phyloP scores from a whole-genome alignment of 2,888 invertebrate genomes.

The Heliconius ismenius region DNA sequence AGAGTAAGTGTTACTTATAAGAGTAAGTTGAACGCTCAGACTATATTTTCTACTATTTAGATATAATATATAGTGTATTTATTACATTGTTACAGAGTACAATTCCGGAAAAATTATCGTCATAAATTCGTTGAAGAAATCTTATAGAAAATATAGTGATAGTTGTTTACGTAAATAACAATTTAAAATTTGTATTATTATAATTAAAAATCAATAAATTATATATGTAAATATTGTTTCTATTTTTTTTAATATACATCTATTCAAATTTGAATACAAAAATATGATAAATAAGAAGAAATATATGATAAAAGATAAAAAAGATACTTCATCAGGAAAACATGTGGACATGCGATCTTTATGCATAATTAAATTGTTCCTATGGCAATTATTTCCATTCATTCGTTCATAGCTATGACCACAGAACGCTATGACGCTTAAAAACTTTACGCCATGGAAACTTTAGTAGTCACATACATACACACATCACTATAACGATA shows the following conservation, averaged over 20 bases:
- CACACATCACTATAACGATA: neutral
- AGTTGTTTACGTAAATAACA: neutral
- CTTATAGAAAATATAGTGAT: neutral
- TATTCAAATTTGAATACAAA: too few relatives aligned
- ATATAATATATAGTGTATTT: too few relatives aligned
- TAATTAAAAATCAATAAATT: neutral
- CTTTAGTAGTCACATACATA: neutral
- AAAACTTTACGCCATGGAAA: neutral
- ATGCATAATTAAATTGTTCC: neutral
- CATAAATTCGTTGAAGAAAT: constrained; percentile 29
- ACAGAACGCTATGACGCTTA: neutral
- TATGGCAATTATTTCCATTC: neutral
- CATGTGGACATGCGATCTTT: too few relatives aligned
- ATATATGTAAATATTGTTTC: neutral
- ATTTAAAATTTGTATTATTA: neutral
- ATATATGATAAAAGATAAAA: too few relatives aligned
- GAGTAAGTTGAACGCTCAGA: neutral
- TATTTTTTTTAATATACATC: too few relatives aligned
- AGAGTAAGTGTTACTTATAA: constrained; percentile 78
- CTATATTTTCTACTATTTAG: neutral
- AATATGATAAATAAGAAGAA: too few relatives aligned
- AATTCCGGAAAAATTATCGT: constrained; percentile 62
- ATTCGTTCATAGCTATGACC: constrained; percentile 14
- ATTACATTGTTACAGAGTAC: constrained; percentile 61
- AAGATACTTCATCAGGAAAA: too few relatives aligned